Evolutionary conservation across 2,113 vertebrate species (phyloP).

Genomic region (Nannospalax galili): DNA sequence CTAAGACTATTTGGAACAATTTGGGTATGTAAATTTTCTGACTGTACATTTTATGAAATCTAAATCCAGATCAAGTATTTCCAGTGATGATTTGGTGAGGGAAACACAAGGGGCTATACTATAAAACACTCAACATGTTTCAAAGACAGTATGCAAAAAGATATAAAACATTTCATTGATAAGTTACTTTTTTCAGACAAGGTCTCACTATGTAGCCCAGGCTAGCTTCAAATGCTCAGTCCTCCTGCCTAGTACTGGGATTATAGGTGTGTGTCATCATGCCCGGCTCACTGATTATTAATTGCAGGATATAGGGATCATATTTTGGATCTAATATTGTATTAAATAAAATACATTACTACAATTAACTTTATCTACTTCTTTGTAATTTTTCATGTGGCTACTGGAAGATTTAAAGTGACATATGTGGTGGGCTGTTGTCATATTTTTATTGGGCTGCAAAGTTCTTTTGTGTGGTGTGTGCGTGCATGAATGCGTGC

Average conservation of each 20-base stretch:
- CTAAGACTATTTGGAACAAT: slow-evolving; percentile 32
- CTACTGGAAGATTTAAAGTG: not conserved
- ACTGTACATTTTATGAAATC: slow-evolving; percentile 58
- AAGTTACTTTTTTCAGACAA: not conserved
- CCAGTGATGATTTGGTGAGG: not conserved
- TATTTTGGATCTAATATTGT: not conserved
- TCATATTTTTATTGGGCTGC: not conserved
- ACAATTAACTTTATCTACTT: not conserved
- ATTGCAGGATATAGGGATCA: not conserved
- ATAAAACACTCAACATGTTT: not conserved
- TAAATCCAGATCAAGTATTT: slow-evolving; percentile 54
- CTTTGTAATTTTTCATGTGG: not conserved
- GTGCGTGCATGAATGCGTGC: not conserved
- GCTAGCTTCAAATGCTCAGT: not conserved
- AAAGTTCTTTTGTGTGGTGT: not conserved
- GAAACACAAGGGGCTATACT: not conserved
- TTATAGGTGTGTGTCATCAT: not conserved
- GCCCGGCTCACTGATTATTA: not conserved
- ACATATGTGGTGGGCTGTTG: not conserved
- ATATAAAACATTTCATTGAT: not conserved
- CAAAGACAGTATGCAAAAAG: not conserved
- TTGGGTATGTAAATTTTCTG: slow-evolving; percentile 36
- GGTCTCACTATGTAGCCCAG: not conserved
- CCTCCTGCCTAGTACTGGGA: not conserved
- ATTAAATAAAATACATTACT: not conserved